Base-by-base conservation (phyloP, 2,888 invertebrate genomes). In the Drosophila eohydei region DNA sequence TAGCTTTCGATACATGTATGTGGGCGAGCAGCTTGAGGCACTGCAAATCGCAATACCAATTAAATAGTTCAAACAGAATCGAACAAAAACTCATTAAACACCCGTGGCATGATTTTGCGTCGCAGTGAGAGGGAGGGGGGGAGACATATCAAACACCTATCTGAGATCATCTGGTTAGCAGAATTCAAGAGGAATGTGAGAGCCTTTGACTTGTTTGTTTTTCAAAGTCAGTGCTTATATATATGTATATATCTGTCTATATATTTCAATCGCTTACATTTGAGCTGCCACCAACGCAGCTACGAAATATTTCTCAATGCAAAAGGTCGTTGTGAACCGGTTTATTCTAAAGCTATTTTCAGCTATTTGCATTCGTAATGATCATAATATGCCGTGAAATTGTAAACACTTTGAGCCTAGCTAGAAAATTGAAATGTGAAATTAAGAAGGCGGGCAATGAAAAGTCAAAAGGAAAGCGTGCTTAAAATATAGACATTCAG, bases 321-420 rank as follows among this genome's bases (percentile, higher is more conserved):
- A 74, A 88, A 85, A 86, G 90, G 87, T 86, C 88, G 85, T 60
- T 43, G 56, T 26, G 41, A 88, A 89, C 85, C 90, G 89, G 90
- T 86, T 86, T 76, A 48, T 74, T 59, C 58, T 58, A 52, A 66
- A 72, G 28, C 26, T 63, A 57, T 59, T 28, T 56, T n/a, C 32
- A 52, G 63, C 65, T 65, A 89, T 85, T 85, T 85, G 84, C 85
- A 85, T 89, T 89, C 74, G 65, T 89, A 85, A 85, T 77, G 85
- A 88, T 71, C 65, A 77, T 65, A 71, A 84, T 88, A 67, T 54
- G 80, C 84, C 83, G 84, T 89, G 84, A 85, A 85, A 85, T 85
- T 85, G 89, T 82, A 88, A 82, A 77, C 80, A 88, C 67, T 75
- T 64, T 56, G 44, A 66, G 68, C 65, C 43, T 66, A 74, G 46